These are phyloP conservation scores for Agrilus cyanescens DNA, from an alignment of 2,888 invertebrate genomes.

Conservation along the genomic window DNA sequence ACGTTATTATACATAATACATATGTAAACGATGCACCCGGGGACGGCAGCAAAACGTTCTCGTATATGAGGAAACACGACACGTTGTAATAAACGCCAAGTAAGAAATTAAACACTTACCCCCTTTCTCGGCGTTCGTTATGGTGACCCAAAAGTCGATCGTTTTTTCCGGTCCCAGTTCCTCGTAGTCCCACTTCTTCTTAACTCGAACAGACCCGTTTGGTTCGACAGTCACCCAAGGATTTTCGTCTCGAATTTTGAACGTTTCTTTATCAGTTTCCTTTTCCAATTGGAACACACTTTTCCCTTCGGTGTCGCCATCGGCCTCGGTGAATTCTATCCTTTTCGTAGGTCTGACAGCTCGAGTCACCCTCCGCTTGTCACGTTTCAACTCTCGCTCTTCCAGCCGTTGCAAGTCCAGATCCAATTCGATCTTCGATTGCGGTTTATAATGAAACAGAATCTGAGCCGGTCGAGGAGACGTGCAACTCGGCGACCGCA, in stretches of 20 bases:
- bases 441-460: conserved; percentile 57
- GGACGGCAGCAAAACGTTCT: too few relatives aligned
- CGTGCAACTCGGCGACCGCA: conserved; percentile 59
- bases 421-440: conserved; percentile 41
- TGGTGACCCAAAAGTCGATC: conserved; percentile 92
- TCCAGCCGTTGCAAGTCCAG: conserved; percentile 42
- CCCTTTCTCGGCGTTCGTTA: conserved; percentile 79
- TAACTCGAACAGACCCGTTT: conserved; percentile 83
- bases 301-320: conserved; percentile 78
- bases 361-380: conserved; percentile 70
- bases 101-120: conserved; percentile 45
- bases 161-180: conserved; percentile 89
- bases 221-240: conserved; percentile 88
- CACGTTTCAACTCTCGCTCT: conserved; percentile 44
- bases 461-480: conserved; percentile 64
- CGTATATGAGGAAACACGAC: too few relatives aligned
- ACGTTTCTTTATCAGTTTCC: conserved; percentile 83
- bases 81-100: not conserved
- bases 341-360: conserved; percentile 91
- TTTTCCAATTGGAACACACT: conserved; percentile 84
- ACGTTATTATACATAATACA: too few relatives aligned
- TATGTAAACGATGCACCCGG: too few relatives aligned
- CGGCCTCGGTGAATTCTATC: conserved; percentile 83
- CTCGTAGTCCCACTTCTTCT: conserved; percentile 96
- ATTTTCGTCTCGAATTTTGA: conserved; percentile 87